Evolutionary conservation across 2,888 invertebrate species (phyloP), one percentile per base, ranked within the genome.

Genomic region (Pedicia rivosa): DNA sequence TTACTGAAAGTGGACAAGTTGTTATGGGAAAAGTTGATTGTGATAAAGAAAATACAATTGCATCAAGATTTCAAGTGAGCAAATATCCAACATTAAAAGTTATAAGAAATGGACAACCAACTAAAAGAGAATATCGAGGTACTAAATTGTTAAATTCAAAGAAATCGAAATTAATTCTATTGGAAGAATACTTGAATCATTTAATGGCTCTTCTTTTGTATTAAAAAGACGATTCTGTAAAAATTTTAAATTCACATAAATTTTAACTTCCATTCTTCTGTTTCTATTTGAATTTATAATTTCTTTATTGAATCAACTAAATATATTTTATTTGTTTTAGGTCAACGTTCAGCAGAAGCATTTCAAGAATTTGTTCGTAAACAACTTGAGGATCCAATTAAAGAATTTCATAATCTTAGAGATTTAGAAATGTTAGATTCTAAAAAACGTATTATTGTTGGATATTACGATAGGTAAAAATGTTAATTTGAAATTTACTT

Each of bases 41-140:
- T 66, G 98, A 99, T 63, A 73, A 72, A 50, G 90, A 98, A 66
- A 76, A 78, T 67, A 65, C 73, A 14, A 69, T 97, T 39, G 84
- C 95, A 3, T 75, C 82, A 5, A 74, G 87, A 48, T 98, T 91
- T 63, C 92, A 94, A 54, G 94, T 98, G 40, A 83, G 81, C 39
- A 99, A 99, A 66, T 99, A 98, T 65, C 98, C 98, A 5, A 99
- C 98, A 5, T 62, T 99, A 39, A 99, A 99, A 64, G 63, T 97
- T 14, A 83, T 95, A 48, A 71, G 87, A 36, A 90, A 90, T 68
- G 90, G 90, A 1, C 75, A 84, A 51, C 75, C 84, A n/a, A 74
- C 80, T 10, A 91, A 91, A 55, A 72, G 81, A 45, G 92, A 92
- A 56, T 92, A 88, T 51, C 70, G 95, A 53, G 97, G 88, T 24